These are phyloP conservation scores for Mongoloraphidia duomilia DNA, from an alignment of 2,888 invertebrate genomes.

Conservation along the genomic window DNA sequence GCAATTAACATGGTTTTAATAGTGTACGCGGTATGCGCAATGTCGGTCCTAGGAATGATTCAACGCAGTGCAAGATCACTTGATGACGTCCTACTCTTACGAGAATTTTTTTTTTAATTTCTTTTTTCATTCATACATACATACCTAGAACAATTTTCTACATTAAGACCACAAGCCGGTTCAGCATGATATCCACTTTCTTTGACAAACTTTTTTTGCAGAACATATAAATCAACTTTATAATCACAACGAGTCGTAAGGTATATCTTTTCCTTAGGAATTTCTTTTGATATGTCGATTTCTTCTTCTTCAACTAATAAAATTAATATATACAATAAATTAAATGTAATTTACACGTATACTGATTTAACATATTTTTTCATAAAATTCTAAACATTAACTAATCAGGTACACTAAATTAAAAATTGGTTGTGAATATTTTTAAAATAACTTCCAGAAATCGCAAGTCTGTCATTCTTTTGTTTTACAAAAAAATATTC, in stretches of 20 bases:
- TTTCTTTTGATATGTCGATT: constrained; percentile 22
- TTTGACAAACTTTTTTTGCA: constrained; percentile 38
- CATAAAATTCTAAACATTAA: constrained; percentile 1
- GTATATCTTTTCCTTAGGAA: constrained; percentile 20
- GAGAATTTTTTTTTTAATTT: too few species aligned
- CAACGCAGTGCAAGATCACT: too few species aligned
- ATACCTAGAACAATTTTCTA: constrained; percentile 27
- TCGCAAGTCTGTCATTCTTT: too few species aligned
- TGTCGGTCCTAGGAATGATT: too few species aligned
- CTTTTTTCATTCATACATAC: constrained; percentile 10
- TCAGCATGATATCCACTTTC: constrained; percentile 27
- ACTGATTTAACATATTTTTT: constrained; percentile 12
- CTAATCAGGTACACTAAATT: too few species aligned
- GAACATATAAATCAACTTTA: constrained; percentile 50
- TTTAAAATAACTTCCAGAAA: too few species aligned
- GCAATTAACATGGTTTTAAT: constrained; percentile 1
- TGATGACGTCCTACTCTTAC: too few species aligned
- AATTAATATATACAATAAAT: too few species aligned
- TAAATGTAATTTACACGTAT: too few species aligned
- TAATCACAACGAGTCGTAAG: constrained; percentile 54
- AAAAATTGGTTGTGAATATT: too few species aligned
- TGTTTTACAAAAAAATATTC: too few species aligned
- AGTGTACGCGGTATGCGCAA: background rate
- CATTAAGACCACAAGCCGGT: constrained; percentile 14
- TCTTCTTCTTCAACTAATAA: constrained; percentile 20